Conservation (phyloP, 2,888 invertebrate genomes). For the Orthosia gracilis region DNA sequence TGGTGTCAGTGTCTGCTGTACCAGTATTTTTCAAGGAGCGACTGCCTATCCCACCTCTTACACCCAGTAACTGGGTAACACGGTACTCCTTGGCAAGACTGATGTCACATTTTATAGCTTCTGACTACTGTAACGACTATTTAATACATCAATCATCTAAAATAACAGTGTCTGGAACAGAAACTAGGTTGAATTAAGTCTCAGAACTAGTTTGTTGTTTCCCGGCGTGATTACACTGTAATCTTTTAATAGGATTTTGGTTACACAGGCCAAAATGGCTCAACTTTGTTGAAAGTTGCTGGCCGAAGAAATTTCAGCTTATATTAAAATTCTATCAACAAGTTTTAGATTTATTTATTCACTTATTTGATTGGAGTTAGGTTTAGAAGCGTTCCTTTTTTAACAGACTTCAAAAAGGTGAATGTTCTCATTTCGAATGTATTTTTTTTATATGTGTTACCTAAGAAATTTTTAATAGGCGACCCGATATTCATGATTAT, state of each 20-base stretch:
- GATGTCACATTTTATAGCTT: too few relatives aligned
- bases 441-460: too few relatives aligned
- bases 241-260: constrained; percentile 64
- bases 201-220: constrained; percentile 48
- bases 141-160: constrained; percentile 5
- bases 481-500: too few relatives aligned
- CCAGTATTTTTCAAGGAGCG: too few relatives aligned
- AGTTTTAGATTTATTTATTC: constrained; percentile 38
- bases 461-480: too few relatives aligned
- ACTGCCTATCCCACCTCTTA: too few relatives aligned
- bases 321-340: constrained; percentile 35
- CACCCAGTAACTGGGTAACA: too few relatives aligned
- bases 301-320: constrained; percentile 32
- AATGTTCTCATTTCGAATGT: too few relatives aligned
- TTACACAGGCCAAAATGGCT: constrained; percentile 41
- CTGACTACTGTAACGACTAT: too few relatives aligned
- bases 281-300: constrained; percentile 48
- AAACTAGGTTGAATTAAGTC: constrained; percentile 41
- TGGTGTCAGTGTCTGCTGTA: too few relatives aligned
- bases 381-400: background rate
- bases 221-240: constrained; percentile 45
- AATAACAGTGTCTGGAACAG: constrained; percentile 16
- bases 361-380: background rate
- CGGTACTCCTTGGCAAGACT: too few relatives aligned
- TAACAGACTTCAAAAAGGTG: too few relatives aligned